Conservation (phyloP, 2,113 vertebrate genomes). For the Mormyrus lacerda region DNA sequence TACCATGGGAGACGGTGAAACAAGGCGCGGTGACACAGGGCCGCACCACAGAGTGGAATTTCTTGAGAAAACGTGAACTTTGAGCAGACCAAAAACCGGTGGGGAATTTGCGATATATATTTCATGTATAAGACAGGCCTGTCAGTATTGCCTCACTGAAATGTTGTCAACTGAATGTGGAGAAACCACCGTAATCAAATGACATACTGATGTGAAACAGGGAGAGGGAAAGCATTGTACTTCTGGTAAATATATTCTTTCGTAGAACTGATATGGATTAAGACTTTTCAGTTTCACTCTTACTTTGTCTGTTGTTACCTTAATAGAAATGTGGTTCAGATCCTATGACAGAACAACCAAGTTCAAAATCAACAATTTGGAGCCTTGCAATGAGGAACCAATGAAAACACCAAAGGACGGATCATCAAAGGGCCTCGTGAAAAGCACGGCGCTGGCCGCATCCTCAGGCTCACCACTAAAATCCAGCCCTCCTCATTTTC, state of each 20-base stretch:
- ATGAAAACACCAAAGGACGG: neutral
- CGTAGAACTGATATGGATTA: neutral
- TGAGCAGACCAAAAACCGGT: neutral
- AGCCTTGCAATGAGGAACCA: neutral
- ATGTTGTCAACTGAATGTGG: neutral
- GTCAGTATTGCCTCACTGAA: neutral
- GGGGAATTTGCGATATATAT: neutral
- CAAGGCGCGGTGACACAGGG: neutral
- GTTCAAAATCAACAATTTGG: neutral
- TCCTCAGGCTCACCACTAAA: neutral
- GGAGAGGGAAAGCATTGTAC: neutral
- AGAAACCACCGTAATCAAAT: neutral
- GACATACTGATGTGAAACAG: neutral
- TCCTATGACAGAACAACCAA: neutral
- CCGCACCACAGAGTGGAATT: neutral
- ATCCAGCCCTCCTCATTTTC: neutral
- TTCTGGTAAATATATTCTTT: neutral
- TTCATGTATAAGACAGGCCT: neutral
- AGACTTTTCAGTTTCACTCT: neutral
- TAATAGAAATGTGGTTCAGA: neutral
- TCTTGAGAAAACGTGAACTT: neutral
- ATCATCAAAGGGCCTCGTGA: neutral
- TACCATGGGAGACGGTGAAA: neutral
- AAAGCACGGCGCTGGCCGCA: neutral
- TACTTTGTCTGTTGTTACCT: neutral